Conservation (phyloP, 2,113 vertebrate genomes). For the Xenopus laevis region DNA sequence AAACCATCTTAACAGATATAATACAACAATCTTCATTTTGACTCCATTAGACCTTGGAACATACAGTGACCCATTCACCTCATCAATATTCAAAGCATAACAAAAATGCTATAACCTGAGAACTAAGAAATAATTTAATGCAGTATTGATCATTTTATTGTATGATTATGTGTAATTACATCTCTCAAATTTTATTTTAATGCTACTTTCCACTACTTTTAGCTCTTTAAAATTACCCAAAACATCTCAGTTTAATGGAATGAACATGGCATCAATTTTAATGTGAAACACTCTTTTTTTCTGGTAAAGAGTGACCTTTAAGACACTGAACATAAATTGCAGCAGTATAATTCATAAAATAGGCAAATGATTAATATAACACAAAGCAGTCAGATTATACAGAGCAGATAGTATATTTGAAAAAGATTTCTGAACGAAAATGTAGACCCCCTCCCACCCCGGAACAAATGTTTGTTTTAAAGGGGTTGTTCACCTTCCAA, state of each 20-base stretch:
- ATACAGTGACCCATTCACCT: slow-evolving; percentile 65
- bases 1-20: slow-evolving; percentile 40
- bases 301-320: slow-evolving; percentile 76
- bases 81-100: slow-evolving; percentile 80
- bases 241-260: slow-evolving; percentile 76
- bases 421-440: too few relatives aligned
- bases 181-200: slow-evolving; percentile 82
- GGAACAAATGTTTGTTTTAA: too few relatives aligned
- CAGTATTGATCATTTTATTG: slow-evolving; percentile 84
- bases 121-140: slow-evolving; percentile 81
- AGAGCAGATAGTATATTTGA: too few relatives aligned
- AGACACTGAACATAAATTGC: slow-evolving; percentile 81
- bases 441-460: too few relatives aligned
- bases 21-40: slow-evolving; percentile 69
- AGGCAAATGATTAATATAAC: slow-evolving; percentile 72
- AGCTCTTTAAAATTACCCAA: slow-evolving; percentile 77
- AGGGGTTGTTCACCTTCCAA: too few relatives aligned
- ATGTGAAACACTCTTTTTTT: slow-evolving; percentile 74
- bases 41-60: slow-evolving; percentile 70
- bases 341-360: slow-evolving; percentile 79
- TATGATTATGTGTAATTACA: slow-evolving; percentile 81
- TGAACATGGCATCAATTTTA: slow-evolving; percentile 76
- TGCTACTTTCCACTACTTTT: slow-evolving; percentile 80
- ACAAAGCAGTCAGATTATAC: too few relatives aligned
- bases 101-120: slow-evolving; percentile 70